A percentile compares a stretch with the other conserved stretches of the same genome.
These are phyloP conservation scores for Nasonia oneida DNA, from an alignment of 2,888 invertebrate species.

Conservation along the genomic window DNA sequence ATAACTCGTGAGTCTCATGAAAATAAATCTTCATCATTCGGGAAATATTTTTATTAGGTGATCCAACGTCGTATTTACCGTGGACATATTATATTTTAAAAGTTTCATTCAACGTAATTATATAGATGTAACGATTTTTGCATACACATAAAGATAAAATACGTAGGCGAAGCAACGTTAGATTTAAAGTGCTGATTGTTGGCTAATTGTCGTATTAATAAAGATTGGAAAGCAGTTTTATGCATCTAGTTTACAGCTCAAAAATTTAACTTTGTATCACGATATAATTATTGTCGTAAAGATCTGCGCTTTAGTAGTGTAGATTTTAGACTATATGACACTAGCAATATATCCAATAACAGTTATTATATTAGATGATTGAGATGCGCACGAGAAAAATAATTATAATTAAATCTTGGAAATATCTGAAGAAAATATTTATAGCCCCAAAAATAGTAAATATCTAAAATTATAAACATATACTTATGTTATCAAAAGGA, in stretches of 20 bases:
- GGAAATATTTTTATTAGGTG: not conserved
- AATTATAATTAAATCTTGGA: not conserved
- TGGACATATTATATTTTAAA: not conserved
- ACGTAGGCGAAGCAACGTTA: not conserved
- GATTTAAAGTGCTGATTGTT: conserved; percentile 5
- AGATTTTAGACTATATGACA: not conserved
- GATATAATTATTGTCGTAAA: conserved; percentile 16
- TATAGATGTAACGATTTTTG: conserved; percentile 8
- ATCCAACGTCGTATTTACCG: not conserved
- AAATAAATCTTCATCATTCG: not conserved
- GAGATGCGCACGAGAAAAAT: not conserved
- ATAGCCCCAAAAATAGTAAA: not conserved
- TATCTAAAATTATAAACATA: not conserved
- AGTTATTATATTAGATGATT: not conserved
- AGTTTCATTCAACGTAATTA: not conserved
- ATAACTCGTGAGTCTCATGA: not conserved
- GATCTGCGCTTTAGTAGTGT: not conserved
- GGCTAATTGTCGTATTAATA: conserved; percentile 11
- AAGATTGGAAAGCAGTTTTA: not conserved
- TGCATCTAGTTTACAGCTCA: conserved; percentile 10
- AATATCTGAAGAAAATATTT: not conserved
- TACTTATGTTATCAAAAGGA: not conserved
- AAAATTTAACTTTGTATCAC: not conserved
- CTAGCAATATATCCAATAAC: not conserved
- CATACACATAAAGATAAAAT: conserved; percentile 16